phyloP scores from a whole-genome alignment of 2,797 vertebrate species.

The Philypnodon macrostomus region DNA sequence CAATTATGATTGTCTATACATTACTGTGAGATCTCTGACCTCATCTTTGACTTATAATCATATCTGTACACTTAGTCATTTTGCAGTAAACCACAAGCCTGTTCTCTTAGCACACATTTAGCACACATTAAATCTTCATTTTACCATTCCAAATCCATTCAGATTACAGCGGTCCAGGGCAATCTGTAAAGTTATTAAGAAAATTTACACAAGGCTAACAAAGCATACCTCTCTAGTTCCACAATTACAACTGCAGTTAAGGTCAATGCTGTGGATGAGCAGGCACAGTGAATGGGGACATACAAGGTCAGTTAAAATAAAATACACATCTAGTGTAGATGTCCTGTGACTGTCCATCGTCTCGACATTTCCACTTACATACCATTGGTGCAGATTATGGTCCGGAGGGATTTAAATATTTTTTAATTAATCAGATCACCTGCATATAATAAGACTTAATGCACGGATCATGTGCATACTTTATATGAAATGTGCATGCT shows the following conservation, averaged over 20 bases:
- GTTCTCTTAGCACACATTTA: constrained; percentile 8
- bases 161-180: constrained; percentile 32
- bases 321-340: neutral
- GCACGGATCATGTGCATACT: too few relatives aligned
- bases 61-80: constrained; percentile 3
- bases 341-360: constrained; percentile 9
- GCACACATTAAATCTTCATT: constrained; percentile 25
- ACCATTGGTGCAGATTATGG: constrained; percentile 53
- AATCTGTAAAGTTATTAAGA: constrained; percentile 49
- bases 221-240: constrained; percentile 47
- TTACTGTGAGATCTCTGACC: neutral
- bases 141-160: constrained; percentile 25
- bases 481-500: constrained; percentile 23
- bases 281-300: constrained; percentile 27
- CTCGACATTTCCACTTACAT: constrained; percentile 31
- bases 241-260: constrained; percentile 53
- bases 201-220: constrained; percentile 59
- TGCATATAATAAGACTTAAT: constrained; percentile 73
- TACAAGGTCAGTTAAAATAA: constrained; percentile 44
- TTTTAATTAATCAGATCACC: constrained; percentile 75
- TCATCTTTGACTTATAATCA: neutral
- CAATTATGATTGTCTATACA: neutral
- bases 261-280: constrained; percentile 54
- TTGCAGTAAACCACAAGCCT: neutral
- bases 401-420: constrained; percentile 69